These are phyloP conservation scores for Pontoporia blainvillei DNA, from an alignment of 2,113 vertebrate species.

Conservation along the genomic window DNA sequence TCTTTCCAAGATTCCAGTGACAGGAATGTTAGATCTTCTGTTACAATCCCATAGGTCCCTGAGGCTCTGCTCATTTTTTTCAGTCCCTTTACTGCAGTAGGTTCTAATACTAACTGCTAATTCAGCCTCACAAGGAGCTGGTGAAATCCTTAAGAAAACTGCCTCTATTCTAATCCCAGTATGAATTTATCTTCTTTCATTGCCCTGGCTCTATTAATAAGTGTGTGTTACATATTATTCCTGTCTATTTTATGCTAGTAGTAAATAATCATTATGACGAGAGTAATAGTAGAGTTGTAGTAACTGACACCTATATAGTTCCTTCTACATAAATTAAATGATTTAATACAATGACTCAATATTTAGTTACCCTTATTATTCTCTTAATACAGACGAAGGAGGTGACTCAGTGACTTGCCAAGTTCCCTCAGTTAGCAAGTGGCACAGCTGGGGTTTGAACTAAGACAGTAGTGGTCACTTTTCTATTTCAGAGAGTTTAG, in stretches of 20 bases:
- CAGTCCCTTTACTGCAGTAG: not conserved
- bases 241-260: not conserved
- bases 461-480: not conserved
- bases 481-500: not conserved
- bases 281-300: no score
- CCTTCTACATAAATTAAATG: not conserved
- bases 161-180: not conserved
- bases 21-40: not conserved
- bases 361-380: not conserved
- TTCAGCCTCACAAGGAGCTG: not conserved
- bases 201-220: not conserved
- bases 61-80: no score
- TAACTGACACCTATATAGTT: not conserved
- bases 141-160: not conserved
- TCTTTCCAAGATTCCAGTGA: not conserved
- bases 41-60: no score
- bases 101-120: not conserved
- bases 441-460: not conserved
- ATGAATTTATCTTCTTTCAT: not conserved
- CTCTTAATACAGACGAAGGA: not conserved
- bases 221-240: not conserved
- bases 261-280: not conserved
- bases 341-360: not conserved
- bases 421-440: not conserved
- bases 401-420: not conserved